These are phyloP conservation scores for Gila orcuttii DNA, from an alignment of 2,113 vertebrate species.

Conservation along the genomic window DNA sequence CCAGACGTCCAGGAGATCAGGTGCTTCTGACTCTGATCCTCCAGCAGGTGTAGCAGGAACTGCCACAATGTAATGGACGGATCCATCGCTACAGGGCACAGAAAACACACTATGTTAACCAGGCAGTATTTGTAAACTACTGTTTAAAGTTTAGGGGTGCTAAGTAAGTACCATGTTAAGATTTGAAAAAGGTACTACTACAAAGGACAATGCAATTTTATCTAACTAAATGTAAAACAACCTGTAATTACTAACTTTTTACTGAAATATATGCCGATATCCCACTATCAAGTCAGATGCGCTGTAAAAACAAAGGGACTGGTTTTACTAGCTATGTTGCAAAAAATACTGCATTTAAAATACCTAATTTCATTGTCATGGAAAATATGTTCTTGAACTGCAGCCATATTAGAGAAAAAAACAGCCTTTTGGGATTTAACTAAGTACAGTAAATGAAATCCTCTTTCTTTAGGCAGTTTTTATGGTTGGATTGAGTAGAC, in stretches of 20 bases:
- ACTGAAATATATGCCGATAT: neutral
- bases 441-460: neutral
- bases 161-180: neutral
- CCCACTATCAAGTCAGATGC: neutral
- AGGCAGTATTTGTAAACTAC: neutral
- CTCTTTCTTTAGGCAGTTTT: neutral
- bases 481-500: neutral
- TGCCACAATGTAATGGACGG: conserved; percentile 92
- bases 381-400: neutral
- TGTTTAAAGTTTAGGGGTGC: neutral
- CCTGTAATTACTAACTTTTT: neutral
- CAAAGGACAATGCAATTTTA: neutral
- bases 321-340: neutral
- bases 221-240: neutral
- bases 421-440: neutral
- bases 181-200: neutral
- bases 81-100: conserved; percentile 79
- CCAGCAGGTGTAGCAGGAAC: conserved; percentile 88
- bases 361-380: neutral
- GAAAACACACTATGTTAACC: neutral
- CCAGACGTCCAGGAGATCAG: conserved; percentile 89
- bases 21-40: conserved; percentile 84
- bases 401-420: neutral
- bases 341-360: neutral
- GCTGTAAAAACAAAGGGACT: neutral